These are phyloP conservation scores for Microplitis deprimator DNA, from an alignment of 2,888 invertebrate species.

Conservation along the genomic window DNA sequence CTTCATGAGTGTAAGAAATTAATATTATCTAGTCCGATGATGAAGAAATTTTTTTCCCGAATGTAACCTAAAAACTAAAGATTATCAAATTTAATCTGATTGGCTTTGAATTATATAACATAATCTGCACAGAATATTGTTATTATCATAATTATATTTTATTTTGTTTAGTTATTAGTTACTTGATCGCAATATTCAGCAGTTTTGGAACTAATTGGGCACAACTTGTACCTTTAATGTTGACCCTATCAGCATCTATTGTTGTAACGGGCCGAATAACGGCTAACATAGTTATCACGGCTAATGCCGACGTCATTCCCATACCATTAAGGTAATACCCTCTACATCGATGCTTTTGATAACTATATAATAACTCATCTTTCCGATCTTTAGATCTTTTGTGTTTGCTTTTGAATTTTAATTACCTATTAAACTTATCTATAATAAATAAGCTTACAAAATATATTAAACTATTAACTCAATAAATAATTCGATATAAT, in stretches of 20 bases:
- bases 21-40: too few relatives aligned
- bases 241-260: constrained; percentile 60
- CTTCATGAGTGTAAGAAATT: too few relatives aligned
- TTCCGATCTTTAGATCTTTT: constrained; percentile 1
- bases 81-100: too few relatives aligned
- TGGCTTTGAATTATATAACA: too few relatives aligned
- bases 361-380: constrained; percentile 23
- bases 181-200: constrained; percentile 60
- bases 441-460: constrained; percentile 8
- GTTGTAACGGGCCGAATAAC: constrained; percentile 64
- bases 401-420: background rate
- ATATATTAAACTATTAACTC: background rate
- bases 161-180: constrained; percentile 54
- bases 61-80: too few relatives aligned
- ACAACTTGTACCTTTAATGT: constrained; percentile 62
- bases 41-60: too few relatives aligned
- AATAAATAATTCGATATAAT: background rate
- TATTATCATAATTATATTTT: constrained; percentile 20
- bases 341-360: constrained; percentile 18
- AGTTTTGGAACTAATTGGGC: constrained; percentile 66
- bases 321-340: constrained; percentile 62
- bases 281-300: constrained; percentile 62
- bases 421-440: background rate
- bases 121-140: background rate
- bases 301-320: constrained; percentile 65